Evolutionary conservation across 1,140 invertebrate species (phyloP), one percentile per base, ranked within the genome.

Genomic region (Lepidurus apus): DNA sequence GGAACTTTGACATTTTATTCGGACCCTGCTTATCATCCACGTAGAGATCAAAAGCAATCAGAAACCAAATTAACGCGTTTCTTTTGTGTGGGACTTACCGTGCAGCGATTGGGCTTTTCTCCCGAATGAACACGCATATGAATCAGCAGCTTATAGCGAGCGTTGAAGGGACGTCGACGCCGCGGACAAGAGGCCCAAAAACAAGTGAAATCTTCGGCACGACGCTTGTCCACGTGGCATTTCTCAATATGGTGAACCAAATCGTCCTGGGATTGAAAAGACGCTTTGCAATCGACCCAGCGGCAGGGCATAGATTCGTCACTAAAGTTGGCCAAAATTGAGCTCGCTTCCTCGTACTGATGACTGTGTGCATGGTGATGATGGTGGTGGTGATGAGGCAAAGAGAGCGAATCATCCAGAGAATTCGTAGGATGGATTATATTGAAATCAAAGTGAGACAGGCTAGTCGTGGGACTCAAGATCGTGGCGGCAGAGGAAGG

Each of bases 91-190:
- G 9, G 1, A 89, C 92, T 94, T 87, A 98, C 96, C 85, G 92
- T 92, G 85, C 96, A 98, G 87, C 96, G 94, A 85, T 98, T 97
- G 0, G 96, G 96, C 83, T 97, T 98, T 83, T 98, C 95, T 17
- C 96, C 95, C 53, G 94, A 95, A 84, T 98, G 96, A 0, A 98
- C 95, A 9, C 96, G 85, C 95, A 98, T 98, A 84, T 98, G 96
- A 79, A 98, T 98, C 9, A 98, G 89, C 7, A 98, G 87, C 84
- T 98, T 98, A 87, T 98, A 98, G 77, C 96, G 88, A 0, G 96
- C 96, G 85, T 98, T 98, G 85, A 98, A 98, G 0, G 96, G 95
- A 74, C 93, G 90, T 47, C 91, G 88, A 74, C 91, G 88, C 43
- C 96, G 87, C 0, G 93, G 91, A 86, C 96, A 98, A 2, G 92